Evolutionary conservation across 2,797 vertebrate genomes (phyloP).

Genomic region (Pteronotus mesoamericanus): DNA sequence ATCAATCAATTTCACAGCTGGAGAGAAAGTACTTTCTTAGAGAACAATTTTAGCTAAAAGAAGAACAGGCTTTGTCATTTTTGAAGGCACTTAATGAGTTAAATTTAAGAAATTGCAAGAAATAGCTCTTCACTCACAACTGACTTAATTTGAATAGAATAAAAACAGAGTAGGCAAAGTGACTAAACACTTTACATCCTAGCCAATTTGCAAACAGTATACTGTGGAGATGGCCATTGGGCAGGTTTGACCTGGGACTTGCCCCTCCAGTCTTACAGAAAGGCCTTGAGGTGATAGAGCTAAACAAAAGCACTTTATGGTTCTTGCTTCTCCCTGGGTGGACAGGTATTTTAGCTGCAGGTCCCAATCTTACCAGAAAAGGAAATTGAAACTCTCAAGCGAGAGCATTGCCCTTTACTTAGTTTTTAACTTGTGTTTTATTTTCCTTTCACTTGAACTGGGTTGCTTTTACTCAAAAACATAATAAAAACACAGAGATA

Average conservation of each 20-base stretch:
- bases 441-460: neutral
- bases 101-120: conserved; percentile 48
- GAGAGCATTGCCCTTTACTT: neutral
- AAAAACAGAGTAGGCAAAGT: neutral
- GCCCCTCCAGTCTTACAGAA: neutral
- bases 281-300: neutral
- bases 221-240: neutral
- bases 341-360: neutral
- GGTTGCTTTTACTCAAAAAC: neutral
- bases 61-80: conserved; percentile 46
- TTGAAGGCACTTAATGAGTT: conserved; percentile 35
- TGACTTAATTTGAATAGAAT: conserved; percentile 13
- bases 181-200: neutral
- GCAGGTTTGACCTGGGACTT: neutral
- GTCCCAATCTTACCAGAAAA: neutral
- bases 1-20: conserved; percentile 65
- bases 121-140: conserved; percentile 38
- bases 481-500: neutral
- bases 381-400: neutral
- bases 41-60: conserved; percentile 53
- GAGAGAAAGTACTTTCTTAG: conserved; percentile 36
- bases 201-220: neutral
- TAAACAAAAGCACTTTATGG: neutral
- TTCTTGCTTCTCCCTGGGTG: neutral
- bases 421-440: conserved; percentile 25